Evolutionary conservation across 2,113 vertebrate species (phyloP), one percentile per base, ranked within the genome.

Genomic region (Gadus chalcogrammus): DNA sequence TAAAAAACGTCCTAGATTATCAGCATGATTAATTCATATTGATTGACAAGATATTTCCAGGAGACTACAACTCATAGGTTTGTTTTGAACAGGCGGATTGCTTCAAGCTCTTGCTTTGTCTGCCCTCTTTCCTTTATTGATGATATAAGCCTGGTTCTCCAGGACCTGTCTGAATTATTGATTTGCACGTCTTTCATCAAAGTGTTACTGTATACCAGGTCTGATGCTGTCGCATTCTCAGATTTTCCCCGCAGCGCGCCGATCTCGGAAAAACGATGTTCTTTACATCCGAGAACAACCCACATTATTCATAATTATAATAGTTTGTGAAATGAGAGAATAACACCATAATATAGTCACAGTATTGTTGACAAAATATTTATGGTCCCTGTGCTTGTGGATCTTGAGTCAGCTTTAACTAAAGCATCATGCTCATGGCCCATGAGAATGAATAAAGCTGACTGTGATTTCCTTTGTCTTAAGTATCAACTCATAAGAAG

Each of bases 161-260:
- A 75, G 74, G 70, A 70, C 80, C 74, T 53, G 67, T 69, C 62
- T 90, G 61, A 91, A 90, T 91, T 82, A 91, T 91, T 88, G 56
- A 91, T 82, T 38, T 42, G 52, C 61, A 68, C 38, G 55, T 53
- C 76, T 80, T 90, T 90, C 86, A 87, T 79, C 72, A 64, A 79
- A 69, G 68, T 75, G 85, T 89, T 77, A 89, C 73, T 76, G 72
- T 83, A 90, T 78, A 86, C 84, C 67, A 61, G 42, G 20, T 55
- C 61, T 15, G 64, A 56, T 75, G 68, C 65, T 38, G 61, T 82
- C 77, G 75, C 70, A 76, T 77, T n/a, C 67, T 76, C 68, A 65
- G 16, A 68, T 71, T 71, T 81, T 80, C 80, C 70, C 78, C 67
- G 62, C 6, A 52, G 24, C 66, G 24, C 64, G 70, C 28, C 28